Conservation (phyloP, 1,140 invertebrate genomes). For the Drosophila repleta region DNA sequence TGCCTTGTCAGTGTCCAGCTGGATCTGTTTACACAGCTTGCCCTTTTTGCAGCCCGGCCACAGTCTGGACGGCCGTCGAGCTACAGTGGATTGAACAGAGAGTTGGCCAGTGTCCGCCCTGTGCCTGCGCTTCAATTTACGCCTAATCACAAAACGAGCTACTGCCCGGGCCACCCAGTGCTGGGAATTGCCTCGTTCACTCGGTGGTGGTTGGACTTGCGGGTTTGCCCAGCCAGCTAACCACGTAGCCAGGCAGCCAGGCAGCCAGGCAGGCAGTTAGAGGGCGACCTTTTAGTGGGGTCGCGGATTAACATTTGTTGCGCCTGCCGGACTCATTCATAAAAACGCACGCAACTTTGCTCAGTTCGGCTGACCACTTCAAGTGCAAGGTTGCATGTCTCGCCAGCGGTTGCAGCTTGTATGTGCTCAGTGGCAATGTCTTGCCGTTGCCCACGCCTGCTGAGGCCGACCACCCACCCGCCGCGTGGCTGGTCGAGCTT, state of each 20-base stretch:
- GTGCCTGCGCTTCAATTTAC: slow-evolving; percentile 62
- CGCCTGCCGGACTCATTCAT: slow-evolving; percentile 65
- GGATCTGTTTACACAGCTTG: slow-evolving; percentile 67
- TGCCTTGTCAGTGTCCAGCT: slow-evolving; percentile 52
- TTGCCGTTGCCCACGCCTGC: neutral
- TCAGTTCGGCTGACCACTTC: slow-evolving; percentile 27
- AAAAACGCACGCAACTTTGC: slow-evolving; percentile 69
- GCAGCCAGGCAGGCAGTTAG: neutral
- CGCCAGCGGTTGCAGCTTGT: slow-evolving; percentile 52
- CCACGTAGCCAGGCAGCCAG: slow-evolving; percentile 8
- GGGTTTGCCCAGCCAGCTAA: slow-evolving; percentile 11
- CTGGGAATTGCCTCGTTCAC: neutral
- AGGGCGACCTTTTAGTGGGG: slow-evolving; percentile 65
- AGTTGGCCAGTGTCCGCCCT: slow-evolving; percentile 7
- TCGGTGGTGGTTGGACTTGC: slow-evolving; percentile 23
- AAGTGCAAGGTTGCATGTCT: slow-evolving; percentile 72
- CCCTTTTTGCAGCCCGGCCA: slow-evolving; percentile 56
- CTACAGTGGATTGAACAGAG: neutral
- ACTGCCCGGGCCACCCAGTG: slow-evolving; percentile 14
- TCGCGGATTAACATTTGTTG: slow-evolving; percentile 76
- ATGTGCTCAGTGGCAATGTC: slow-evolving; percentile 16
- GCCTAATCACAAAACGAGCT: slow-evolving; percentile 46
- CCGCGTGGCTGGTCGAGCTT: slow-evolving; percentile 41
- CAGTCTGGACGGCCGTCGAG: neutral
- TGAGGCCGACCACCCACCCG: neutral